Percentiles rank a stretch among this genome's conserved stretches.
These are phyloP conservation scores for Mycalesis mineus DNA, from an alignment of 2,888 invertebrate species.

Conservation along the genomic window DNA sequence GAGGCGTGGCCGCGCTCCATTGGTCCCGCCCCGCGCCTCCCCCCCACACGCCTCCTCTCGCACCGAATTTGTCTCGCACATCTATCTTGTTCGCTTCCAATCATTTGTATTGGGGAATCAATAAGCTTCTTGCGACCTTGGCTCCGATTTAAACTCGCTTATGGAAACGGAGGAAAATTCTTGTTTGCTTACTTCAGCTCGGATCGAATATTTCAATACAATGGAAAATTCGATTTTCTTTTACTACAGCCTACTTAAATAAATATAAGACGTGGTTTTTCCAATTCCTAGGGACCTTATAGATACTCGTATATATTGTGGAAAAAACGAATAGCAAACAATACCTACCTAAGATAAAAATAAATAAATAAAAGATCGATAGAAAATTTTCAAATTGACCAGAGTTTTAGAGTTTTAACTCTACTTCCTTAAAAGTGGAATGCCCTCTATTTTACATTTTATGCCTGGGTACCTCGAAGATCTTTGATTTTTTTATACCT, in stretches of 20 bases:
- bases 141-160: slow-evolving; percentile 16
- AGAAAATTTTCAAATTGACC: not conserved
- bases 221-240: not conserved
- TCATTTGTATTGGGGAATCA: slow-evolving; percentile 27
- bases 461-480: no score
- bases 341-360: no score
- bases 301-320: no score
- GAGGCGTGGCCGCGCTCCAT: slow-evolving; percentile 72
- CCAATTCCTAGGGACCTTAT: no score
- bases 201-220: no score
- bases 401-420: no score
- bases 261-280: no score
- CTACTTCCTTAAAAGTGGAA: no score
- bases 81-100: slow-evolving; percentile 23
- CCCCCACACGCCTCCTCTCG: slow-evolving; percentile 49
- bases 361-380: no score
- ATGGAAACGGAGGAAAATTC: slow-evolving; percentile 10
- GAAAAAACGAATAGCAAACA: no score
- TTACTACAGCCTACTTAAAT: not conserved
- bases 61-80: slow-evolving; percentile 33
- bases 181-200: not conserved
- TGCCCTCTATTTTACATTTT: no score
- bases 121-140: slow-evolving; percentile 25
- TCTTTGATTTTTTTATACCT: no score
- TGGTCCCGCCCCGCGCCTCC: slow-evolving; percentile 56